Evolutionary conservation across 2,797 vertebrate genomes (phyloP), one percentile per base, ranked within the genome.

Genomic region (Leuciscus waleckii): DNA sequence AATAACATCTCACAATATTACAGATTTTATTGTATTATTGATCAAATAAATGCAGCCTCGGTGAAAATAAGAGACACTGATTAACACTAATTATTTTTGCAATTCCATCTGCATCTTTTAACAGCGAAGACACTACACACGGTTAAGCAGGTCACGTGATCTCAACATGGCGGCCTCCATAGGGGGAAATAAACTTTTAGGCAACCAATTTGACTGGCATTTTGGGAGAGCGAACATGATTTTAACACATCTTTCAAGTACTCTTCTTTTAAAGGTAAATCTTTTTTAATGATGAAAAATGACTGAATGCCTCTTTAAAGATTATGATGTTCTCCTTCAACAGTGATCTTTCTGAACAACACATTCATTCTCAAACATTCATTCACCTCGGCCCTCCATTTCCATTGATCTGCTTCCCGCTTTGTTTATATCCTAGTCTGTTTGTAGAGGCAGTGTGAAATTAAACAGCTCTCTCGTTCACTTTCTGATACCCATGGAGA

Each of bases 371-470:
- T 63, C 75, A 14, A 81, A 29, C 58, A 81, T 85, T 83, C 76
- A 84, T 88, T 88, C 79, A 86, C 26, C 51, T 49, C 68, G 13
- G 68, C 70, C 69, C 23, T 41, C 39, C 23, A 79, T 81, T 89
- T 86, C 73, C 81, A 89, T 87, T 86, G 85, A 81, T 86, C 85
- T 74, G 51, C 54, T 87, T 85, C 84, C 83, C 32, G 29, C 43
- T 37, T 82, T 81, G 67, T 76, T 88, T 86, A 46, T 51, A 63
- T 81, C 78, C 19, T 35, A 81, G 43, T 89, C 87, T 83, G 67
- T 84, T 87, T 85, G 78, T 90, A 82, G 86, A 89, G 84, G 49
- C 68, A 81, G 83, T 89, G 86, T 91, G 90, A 90, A 88, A 90
- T 89, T 81, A 79, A 85, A 87, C 87, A 85, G 85, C 74, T 86